Conservation (phyloP, 2,113 vertebrate species). For the Tragulus kanchil region DNA sequence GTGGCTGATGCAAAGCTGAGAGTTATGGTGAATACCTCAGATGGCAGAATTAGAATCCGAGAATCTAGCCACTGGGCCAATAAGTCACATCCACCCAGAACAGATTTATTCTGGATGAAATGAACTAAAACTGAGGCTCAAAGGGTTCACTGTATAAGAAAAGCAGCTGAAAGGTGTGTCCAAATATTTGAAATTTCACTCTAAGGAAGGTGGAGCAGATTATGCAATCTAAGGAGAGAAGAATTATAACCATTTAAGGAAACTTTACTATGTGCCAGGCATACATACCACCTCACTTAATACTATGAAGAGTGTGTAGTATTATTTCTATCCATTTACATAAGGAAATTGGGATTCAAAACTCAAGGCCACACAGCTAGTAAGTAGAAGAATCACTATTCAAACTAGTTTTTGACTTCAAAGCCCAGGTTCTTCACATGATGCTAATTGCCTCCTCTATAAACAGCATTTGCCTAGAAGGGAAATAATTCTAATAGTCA, state of each 20-base stretch:
- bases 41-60: conserved; percentile 1
- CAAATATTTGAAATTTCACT: conserved; percentile 12
- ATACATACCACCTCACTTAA: conserved; percentile 27
- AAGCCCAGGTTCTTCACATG: background rate
- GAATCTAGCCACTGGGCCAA: background rate
- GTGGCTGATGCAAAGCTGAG: conserved; percentile 54
- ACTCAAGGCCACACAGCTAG: background rate
- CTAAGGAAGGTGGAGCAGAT: background rate
- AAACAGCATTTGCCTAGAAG: background rate
- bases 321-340: conserved; percentile 8
- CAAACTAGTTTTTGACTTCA: conserved; percentile 18
- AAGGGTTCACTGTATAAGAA: conserved; percentile 2
- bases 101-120: conserved; percentile 10
- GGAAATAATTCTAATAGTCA: background rate
- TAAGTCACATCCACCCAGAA: background rate
- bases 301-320: background rate
- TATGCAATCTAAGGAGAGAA: background rate
- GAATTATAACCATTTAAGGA: background rate
- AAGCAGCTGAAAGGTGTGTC: background rate
- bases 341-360: conserved; percentile 42
- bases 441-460: background rate
- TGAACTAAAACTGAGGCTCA: background rate
- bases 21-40: background rate
- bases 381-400: background rate
- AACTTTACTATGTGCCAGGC: background rate